A percentile compares a stretch with the other conserved stretches of the same genome.
phyloP scores from a whole-genome alignment of 2,113 vertebrate species.

The Amblyopsis rosae region DNA sequence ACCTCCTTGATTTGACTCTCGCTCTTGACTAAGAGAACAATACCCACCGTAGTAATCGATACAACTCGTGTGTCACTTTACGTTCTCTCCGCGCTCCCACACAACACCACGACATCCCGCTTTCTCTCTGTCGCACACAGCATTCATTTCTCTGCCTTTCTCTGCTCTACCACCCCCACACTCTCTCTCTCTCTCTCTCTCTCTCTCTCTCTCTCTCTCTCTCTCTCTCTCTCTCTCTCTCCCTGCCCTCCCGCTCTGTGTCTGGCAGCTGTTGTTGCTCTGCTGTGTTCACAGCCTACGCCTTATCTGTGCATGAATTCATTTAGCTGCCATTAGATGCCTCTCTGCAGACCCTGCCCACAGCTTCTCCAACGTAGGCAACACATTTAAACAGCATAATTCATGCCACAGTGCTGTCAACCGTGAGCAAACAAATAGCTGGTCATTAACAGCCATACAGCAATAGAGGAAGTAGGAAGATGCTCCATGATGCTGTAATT shows the following conservation, averaged over 20 bases:
- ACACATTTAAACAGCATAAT: slow-evolving; percentile 67
- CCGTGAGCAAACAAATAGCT: slow-evolving; percentile 59
- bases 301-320: slow-evolving; percentile 64
- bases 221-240: slow-evolving; percentile 3
- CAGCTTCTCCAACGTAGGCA: slow-evolving; percentile 53
- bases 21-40: slow-evolving; percentile 57
- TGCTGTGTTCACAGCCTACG: slow-evolving; percentile 67
- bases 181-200: slow-evolving; percentile 6
- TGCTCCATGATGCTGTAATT: slow-evolving; percentile 56
- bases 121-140: slow-evolving; percentile 42
- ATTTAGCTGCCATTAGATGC: slow-evolving; percentile 71
- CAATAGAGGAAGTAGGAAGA: slow-evolving; percentile 24
- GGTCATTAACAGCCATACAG: slow-evolving; percentile 53
- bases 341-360: slow-evolving; percentile 62
- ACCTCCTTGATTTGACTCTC: slow-evolving; percentile 31
- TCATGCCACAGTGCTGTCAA: slow-evolving; percentile 64
- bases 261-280: slow-evolving; percentile 68
- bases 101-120: slow-evolving; percentile 47
- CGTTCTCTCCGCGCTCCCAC: slow-evolving; percentile 43
- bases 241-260: slow-evolving; percentile 18
- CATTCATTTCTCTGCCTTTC: slow-evolving; percentile 51
- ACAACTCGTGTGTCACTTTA: slow-evolving; percentile 53
- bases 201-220: not conserved
- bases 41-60: slow-evolving; percentile 62
- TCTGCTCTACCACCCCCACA: not conserved